phyloP scores from a whole-genome alignment of 2,797 vertebrate genomes.

The Alauda arvensis region DNA sequence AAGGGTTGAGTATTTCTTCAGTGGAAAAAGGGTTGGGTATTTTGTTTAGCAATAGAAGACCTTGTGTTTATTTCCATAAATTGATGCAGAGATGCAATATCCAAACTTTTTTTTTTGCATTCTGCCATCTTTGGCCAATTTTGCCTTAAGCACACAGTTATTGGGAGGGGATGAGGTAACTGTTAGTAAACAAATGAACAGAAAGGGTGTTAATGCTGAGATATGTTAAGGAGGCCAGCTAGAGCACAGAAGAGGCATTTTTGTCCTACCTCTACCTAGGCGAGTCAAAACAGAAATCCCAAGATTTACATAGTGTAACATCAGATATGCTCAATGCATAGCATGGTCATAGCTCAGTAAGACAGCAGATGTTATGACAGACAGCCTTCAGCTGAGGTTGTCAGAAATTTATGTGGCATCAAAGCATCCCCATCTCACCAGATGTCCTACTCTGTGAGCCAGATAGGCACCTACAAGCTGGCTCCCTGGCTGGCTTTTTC shows the following conservation, averaged over 20 bases:
- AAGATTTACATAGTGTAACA: background rate
- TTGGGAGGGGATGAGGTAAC: background rate
- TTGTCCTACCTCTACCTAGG: background rate
- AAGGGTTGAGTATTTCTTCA: background rate
- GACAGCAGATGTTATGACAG: constrained; percentile 36
- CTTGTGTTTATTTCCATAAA: background rate
- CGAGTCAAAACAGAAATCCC: background rate
- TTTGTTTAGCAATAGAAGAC: background rate
- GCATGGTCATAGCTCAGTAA: background rate
- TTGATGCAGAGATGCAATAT: background rate
- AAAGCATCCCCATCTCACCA: constrained; percentile 8
- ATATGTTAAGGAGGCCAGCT: background rate
- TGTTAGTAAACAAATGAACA: background rate
- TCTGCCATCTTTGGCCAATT: background rate
- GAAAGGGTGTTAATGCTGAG: background rate
- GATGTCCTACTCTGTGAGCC: constrained; percentile 17
- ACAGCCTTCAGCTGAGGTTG: constrained; percentile 27
- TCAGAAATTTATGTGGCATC: constrained; percentile 44
- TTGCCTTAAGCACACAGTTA: background rate
- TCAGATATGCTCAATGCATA: background rate
- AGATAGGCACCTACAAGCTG: constrained; percentile 29
- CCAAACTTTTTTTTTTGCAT: background rate
- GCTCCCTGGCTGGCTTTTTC: constrained; percentile 14
- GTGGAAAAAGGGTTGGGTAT: background rate
- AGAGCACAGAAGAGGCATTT: background rate